Percentiles rank a stretch among this genome's conserved stretches.
These are phyloP conservation scores for Mus caroli DNA, from an alignment of 2,797 vertebrate genomes.

Conservation along the genomic window DNA sequence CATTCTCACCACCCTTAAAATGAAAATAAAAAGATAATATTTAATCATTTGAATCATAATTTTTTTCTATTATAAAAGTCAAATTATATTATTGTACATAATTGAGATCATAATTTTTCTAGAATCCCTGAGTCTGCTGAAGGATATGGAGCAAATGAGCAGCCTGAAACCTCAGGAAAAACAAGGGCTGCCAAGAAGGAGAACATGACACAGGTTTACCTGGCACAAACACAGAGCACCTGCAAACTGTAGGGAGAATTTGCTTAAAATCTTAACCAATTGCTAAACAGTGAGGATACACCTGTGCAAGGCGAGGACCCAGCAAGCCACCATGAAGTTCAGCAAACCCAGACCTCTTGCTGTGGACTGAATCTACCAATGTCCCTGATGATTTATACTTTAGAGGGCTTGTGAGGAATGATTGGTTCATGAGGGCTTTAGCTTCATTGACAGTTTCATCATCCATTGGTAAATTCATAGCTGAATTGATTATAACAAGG, in stretches of 20 bases:
- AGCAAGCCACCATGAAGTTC: not conserved
- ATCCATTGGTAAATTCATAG: not conserved
- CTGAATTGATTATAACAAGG: not conserved
- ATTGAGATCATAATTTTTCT: slow-evolving; percentile 25
- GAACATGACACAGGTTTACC: not conserved
- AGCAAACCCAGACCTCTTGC: not conserved
- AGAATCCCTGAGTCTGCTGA: not conserved
- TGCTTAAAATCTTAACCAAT: not conserved
- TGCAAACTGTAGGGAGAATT: not conserved
- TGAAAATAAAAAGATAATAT: slow-evolving; percentile 16
- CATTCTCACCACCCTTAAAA: not conserved
- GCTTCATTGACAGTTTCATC: not conserved
- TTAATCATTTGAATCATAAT: slow-evolving; percentile 40
- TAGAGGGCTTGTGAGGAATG: not conserved
- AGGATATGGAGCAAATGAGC: not conserved
- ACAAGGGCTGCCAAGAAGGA: not conserved
- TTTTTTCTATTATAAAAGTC: slow-evolving; percentile 21
- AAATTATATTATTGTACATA: not conserved
- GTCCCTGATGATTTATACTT: not conserved
- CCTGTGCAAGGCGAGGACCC: not conserved
- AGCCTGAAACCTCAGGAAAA: not conserved
- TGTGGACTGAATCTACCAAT: not conserved
- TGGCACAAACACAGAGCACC: not conserved
- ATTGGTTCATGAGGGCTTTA: not conserved
- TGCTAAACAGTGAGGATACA: not conserved